phyloP scores from a whole-genome alignment of 2,797 vertebrate species.

The Myotis findleyi region DNA sequence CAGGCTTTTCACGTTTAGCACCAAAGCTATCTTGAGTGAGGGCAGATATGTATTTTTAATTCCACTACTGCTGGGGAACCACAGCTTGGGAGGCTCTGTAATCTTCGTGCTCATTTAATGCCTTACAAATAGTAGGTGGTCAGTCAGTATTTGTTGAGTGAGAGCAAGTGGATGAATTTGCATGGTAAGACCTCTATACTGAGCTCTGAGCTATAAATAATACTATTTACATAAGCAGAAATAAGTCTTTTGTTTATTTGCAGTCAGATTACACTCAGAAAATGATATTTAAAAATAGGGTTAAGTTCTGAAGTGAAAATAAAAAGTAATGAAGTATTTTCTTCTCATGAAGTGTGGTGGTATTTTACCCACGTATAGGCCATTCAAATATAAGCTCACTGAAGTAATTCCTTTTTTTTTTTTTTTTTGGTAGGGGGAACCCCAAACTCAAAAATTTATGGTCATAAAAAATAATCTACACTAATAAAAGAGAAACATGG shows the following conservation, averaged over 20 bases:
- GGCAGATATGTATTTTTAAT: slow-evolving; percentile 3
- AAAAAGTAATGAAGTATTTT: not conserved
- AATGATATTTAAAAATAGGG: slow-evolving; percentile 46
- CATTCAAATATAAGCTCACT: not conserved
- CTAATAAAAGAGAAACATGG: too few species aligned
- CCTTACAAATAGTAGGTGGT: not conserved
- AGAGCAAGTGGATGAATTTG: slow-evolving; percentile 24
- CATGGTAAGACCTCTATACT: not conserved
- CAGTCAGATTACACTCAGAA: slow-evolving; percentile 35
- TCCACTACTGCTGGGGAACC: not conserved
- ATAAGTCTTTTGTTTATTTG: slow-evolving; percentile 44
- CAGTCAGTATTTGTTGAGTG: slow-evolving; percentile 12
- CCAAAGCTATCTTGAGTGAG: not conserved
- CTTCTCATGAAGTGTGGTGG: not conserved
- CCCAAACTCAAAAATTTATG: not conserved
- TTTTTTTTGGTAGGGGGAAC: not conserved
- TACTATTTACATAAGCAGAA: slow-evolving; percentile 26
- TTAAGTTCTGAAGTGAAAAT: slow-evolving; percentile 18
- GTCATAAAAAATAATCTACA: slow-evolving; percentile 35
- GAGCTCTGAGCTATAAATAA: slow-evolving; percentile 22
- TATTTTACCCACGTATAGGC: not conserved
- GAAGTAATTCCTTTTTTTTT: not conserved
- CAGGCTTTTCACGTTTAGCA: slow-evolving; percentile 22
- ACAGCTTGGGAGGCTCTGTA: not conserved
- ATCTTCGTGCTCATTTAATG: not conserved